Evolutionary conservation across 2,113 vertebrate genomes (phyloP).

Genomic region (Tragelaphus buxtoni): DNA sequence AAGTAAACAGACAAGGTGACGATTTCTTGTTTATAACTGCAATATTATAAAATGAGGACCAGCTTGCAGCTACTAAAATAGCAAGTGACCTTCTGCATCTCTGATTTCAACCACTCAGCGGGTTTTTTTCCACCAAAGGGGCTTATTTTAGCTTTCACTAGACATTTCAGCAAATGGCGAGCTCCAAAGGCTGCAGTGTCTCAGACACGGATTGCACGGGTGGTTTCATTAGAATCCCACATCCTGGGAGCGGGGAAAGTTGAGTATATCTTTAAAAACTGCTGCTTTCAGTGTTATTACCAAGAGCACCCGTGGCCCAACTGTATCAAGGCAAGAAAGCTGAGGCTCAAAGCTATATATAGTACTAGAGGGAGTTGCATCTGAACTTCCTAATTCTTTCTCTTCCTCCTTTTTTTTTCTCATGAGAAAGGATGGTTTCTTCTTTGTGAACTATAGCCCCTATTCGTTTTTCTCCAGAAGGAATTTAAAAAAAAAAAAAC

Average conservation of each 20-base stretch:
- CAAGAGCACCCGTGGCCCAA: background rate
- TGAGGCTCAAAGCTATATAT: conserved; percentile 53
- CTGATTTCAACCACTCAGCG: conserved; percentile 70
- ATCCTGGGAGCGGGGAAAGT: conserved; percentile 33
- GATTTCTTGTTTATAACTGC: conserved; percentile 48
- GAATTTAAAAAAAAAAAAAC: background rate
- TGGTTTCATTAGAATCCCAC: conserved; percentile 60
- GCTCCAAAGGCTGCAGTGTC: conserved; percentile 62
- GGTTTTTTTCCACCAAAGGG: conserved; percentile 52
- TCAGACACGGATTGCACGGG: conserved; percentile 30
- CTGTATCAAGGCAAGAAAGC: conserved; percentile 8
- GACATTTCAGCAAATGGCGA: conserved; percentile 56
- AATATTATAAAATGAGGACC: conserved; percentile 54
- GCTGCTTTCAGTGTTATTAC: conserved; percentile 47
- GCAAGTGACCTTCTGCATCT: conserved; percentile 66
- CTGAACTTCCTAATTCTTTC: conserved; percentile 50
- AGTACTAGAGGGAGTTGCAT: background rate
- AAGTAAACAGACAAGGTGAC: conserved; percentile 42
- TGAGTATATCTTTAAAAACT: conserved; percentile 58
- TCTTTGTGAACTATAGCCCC: conserved; percentile 64
- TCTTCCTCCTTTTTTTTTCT: conserved; percentile 17
- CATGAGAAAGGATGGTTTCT: conserved; percentile 65
- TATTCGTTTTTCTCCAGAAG: conserved; percentile 38
- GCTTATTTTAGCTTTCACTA: conserved; percentile 76
- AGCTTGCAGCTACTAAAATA: conserved; percentile 69